A percentile compares a stretch with the other conserved stretches of the same genome.
Conservation (phyloP, 1,140 invertebrate species). For the Parapsyche elsis region DNA sequence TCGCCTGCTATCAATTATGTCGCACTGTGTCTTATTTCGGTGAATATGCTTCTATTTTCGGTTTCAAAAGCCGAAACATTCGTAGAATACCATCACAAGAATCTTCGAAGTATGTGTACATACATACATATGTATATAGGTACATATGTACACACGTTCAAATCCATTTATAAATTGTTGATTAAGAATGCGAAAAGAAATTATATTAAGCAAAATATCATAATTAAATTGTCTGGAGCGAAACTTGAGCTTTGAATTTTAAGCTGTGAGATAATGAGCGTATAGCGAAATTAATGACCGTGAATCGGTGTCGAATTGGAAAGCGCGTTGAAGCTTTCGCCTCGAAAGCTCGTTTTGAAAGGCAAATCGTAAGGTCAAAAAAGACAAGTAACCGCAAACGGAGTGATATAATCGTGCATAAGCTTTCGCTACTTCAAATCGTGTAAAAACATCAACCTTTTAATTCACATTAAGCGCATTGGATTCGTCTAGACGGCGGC, state of each 20-base stretch:
- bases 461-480: constrained; percentile 5
- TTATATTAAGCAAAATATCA: no score
- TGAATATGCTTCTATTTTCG: background rate
- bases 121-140: background rate
- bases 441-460: background rate
- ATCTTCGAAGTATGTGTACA: background rate
- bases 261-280: no score
- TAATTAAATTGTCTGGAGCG: no score
- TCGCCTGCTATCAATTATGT: constrained; percentile 13
- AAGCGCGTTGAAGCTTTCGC: background rate
- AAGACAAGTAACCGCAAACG: background rate
- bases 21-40: constrained; percentile 1
- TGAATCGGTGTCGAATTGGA: background rate
- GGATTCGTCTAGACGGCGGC: constrained; percentile 14
- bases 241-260: no score
- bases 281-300: no score
- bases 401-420: background rate
- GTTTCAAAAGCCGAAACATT: background rate
- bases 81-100: no score
- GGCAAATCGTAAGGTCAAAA: background rate
- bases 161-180: background rate
- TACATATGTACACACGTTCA: background rate
- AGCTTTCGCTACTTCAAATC: background rate
- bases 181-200: no score
- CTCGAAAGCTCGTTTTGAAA: background rate